Base-by-base conservation (phyloP, 2,888 invertebrate species). In the Cosmopolites sordidus region DNA sequence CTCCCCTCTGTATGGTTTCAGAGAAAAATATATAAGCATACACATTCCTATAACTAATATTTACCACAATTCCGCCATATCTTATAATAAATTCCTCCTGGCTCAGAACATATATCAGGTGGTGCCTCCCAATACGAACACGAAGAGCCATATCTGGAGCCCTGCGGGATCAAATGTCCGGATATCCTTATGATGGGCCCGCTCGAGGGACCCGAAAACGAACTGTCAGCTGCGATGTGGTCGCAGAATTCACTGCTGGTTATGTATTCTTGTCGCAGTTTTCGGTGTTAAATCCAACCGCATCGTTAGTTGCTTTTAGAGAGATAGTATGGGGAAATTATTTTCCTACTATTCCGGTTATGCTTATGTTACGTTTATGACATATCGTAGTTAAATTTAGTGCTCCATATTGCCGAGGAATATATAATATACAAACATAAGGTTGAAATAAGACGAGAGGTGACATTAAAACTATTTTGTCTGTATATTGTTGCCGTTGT, bases 171-270 rank as follows among this genome's bases (percentile, higher is more conserved):
- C 41, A 16, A 41, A n/a, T 18, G 18, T 18, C 18, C 18, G 41
- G 18, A 41, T 41, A 41, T 41, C 41, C 41, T 41, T 41, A 41
- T 41, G 41, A 41, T 41, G 41, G 41, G 18, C 17, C 16, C 8
- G 41, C 41, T n/a, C 41, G 18, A n/a, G 41, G 41, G 41, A 41
- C 18, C 18, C 17, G 15, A 41, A 41, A 41, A 41, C 41, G 41
- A 33, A n/a, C 41, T 41, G 41, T 41, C 41, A 16, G 41, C 33
- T 41, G 16, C 6, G 41, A 16, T 18, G 16, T 9, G 41, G 41
- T 41, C 41, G 16, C 16, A 39, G 16, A 16, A 39, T 39, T 39
- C 39, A 39, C 14, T 8, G 14, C 41, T 18, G 41, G 15, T 41
- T 41, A 18, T 16, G 17, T 41, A 41, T 41, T n/a, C 17, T n/a